These are phyloP conservation scores for Meloidogyne hapla DNA, from an alignment of 1,140 invertebrate genomes.

Conservation along the genomic window DNA sequence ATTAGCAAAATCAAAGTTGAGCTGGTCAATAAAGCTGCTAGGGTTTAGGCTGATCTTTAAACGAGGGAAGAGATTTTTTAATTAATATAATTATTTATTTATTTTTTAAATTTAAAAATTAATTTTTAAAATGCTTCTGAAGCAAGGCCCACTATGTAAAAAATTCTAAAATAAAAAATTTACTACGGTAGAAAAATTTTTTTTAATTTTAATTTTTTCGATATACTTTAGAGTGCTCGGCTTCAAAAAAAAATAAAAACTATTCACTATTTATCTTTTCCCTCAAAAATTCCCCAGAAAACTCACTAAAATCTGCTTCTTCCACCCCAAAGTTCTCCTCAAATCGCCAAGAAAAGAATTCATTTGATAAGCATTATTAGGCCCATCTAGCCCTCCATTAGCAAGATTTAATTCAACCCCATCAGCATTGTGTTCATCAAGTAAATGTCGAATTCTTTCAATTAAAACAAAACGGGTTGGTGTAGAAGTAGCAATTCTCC, in stretches of 20 bases:
- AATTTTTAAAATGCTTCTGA: no score
- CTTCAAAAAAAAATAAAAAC: no score
- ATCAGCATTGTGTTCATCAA: constrained; percentile 28
- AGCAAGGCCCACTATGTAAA: no score
- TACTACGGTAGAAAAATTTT: no score
- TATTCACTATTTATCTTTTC: not conserved
- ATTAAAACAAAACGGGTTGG: constrained; percentile 12
- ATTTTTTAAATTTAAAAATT: no score
- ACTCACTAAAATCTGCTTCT: constrained; percentile 10
- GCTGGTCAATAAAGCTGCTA: constrained; percentile 21
- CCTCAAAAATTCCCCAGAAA: constrained; percentile 2
- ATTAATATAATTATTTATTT: no score
- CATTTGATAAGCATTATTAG: not conserved
- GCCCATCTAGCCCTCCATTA: constrained; percentile 13
- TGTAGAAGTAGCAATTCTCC: not conserved
- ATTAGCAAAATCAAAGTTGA: constrained; percentile 3
- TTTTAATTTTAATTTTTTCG: no score
- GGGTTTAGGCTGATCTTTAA: not conserved
- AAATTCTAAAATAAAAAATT: no score
- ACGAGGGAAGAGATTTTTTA: no score
- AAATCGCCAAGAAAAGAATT: not conserved
- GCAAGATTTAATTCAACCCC: constrained; percentile 35
- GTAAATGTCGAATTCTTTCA: constrained; percentile 11
- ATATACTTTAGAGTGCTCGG: no score
- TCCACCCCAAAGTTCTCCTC: not conserved